Conservation (phyloP, 2,113 vertebrate genomes). For the Rhynchopsitta pachyrhyncha region DNA sequence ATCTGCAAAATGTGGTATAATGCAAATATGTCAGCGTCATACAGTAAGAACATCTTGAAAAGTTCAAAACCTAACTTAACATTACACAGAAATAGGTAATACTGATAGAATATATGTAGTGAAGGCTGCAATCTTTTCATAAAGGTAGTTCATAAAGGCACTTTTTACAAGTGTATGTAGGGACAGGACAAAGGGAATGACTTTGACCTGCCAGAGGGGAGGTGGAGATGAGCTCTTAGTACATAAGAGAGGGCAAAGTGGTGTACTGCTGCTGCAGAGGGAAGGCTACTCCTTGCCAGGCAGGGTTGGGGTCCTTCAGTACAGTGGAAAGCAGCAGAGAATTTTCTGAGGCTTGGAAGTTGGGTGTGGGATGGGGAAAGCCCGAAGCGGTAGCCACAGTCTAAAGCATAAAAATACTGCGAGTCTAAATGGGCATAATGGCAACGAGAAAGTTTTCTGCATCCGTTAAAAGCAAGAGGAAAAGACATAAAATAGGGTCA, state of each 20-base stretch:
- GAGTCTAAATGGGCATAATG: background rate
- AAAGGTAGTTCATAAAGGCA: background rate
- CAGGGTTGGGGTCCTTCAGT: background rate
- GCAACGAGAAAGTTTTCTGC: background rate
- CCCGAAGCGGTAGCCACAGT: background rate
- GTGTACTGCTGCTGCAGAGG: background rate
- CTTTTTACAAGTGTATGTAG: background rate
- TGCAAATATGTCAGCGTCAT: background rate
- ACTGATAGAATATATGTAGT: background rate
- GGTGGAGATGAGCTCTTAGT: background rate
- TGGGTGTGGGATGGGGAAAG: background rate
- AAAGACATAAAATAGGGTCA: background rate
- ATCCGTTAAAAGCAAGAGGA: background rate
- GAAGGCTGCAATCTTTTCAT: background rate
- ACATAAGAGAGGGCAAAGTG: background rate
- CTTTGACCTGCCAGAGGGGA: background rate
- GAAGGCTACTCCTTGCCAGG: no score
- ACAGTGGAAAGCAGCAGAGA: accelerated
- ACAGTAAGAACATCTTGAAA: background rate
- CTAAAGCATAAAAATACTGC: background rate
- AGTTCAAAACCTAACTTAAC: background rate
- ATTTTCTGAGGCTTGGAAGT: background rate
- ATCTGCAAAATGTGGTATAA: background rate
- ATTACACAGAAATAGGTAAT: background rate
- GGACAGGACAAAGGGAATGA: background rate